Conservation (phyloP, 2,797 vertebrate genomes). For the Oreochromis grahami region DNA sequence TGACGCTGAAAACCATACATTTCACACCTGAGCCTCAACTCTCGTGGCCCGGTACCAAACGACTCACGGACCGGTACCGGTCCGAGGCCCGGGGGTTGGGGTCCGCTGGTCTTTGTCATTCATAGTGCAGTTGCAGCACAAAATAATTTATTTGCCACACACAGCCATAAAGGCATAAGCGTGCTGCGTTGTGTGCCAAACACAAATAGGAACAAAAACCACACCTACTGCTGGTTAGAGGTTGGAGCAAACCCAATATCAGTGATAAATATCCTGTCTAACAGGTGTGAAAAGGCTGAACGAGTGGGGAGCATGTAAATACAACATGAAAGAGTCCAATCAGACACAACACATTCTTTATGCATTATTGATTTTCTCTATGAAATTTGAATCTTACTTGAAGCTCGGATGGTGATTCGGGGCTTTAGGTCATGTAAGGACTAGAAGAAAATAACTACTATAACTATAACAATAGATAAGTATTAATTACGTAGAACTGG, state of each 20-base stretch:
- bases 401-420: background rate
- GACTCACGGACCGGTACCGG: too few species aligned
- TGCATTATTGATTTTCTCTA: background rate
- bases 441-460: background rate
- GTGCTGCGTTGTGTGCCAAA: background rate
- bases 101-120: background rate
- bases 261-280: background rate
- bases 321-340: background rate
- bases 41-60: too few species aligned
- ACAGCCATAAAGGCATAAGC: background rate
- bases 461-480: background rate
- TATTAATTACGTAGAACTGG: background rate
- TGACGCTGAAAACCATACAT: too few species aligned
- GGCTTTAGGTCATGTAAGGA: background rate
- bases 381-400: background rate
- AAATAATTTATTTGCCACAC: background rate
- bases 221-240: background rate
- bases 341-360: background rate
- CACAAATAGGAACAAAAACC: background rate
- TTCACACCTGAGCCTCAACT: too few species aligned
- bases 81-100: too few species aligned
- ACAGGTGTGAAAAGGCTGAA: background rate
- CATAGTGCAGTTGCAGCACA: background rate
- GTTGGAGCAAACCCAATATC: background rate
- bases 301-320: background rate